Evolutionary conservation across 1,140 invertebrate genomes (phyloP), one percentile per base, ranked within the genome.

Genomic region (Drosophila lacteicornis): DNA sequence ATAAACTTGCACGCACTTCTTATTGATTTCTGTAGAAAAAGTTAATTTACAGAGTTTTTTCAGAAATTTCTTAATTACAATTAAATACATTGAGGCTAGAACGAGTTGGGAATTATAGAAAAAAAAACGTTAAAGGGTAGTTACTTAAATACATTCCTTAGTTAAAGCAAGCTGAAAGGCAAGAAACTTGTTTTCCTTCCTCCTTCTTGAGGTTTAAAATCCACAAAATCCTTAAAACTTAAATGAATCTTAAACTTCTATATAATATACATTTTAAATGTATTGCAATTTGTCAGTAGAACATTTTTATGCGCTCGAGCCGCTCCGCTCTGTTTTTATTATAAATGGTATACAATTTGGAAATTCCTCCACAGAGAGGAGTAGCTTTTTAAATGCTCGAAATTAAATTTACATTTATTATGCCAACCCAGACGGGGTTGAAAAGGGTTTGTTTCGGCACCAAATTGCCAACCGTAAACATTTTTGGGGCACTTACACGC

Each of bases 401-500:
- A 67, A 67, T 67, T 40, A 65, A 65, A 67, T 67, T 25, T 49
- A 49, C 65, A 67, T 67, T 67, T 67, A 67, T 67, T 67, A 67
- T 67, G 22, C 19, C 42, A 15, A n/a, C 13, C 43, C 58, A 22
- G 11, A 3, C 17, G 19, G 33, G 33, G 33, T 19, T 36, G 11
- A 67, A 67, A 67, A 47, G 33, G 45, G 45, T 38, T 47, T 30
- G 22, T 19, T 63, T 42, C 19, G 17, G 63, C 65, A 12, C 43
- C 30, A 69, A 67, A 43, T 69, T 69, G 66, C 27, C 60, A 66
- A 46, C 59, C 59, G 65, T 65, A 67, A 67, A 67, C 65, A 65
- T 67, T 65, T 67, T 67, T 65, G 47, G 61, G 60, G 59, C 45
- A 67, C 60, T 67, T 67, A 49, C 65, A 36, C 40, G 49, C 30